phyloP scores from a whole-genome alignment of 2,113 vertebrate genomes.

The Argyrosomus japonicus region DNA sequence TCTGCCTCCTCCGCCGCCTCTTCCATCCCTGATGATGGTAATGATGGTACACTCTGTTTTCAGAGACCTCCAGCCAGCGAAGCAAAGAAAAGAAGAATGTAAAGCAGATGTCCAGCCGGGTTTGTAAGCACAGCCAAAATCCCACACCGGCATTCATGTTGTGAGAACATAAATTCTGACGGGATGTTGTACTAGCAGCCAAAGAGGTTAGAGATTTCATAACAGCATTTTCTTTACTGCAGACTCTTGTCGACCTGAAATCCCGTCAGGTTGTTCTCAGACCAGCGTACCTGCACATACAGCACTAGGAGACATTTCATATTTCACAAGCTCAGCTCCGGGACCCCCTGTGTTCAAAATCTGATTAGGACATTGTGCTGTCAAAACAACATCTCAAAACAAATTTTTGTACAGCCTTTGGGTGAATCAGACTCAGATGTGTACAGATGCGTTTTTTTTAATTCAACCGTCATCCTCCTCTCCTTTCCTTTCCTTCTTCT shows the following conservation, averaged over 20 bases:
- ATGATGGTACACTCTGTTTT: conserved; percentile 26
- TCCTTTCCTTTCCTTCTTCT: neutral
- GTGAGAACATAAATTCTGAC: conserved; percentile 40
- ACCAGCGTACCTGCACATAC: neutral
- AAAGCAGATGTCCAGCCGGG: conserved; percentile 61
- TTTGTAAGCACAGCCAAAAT: conserved; percentile 21
- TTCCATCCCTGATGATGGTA: neutral
- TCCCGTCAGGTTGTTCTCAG: conserved; percentile 18
- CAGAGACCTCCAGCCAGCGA: neutral
- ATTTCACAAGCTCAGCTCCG: neutral
- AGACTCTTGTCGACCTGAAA: conserved; percentile 3
- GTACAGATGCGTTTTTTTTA: neutral
- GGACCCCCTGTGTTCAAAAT: neutral
- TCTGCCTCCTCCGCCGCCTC: neutral
- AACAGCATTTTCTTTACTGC: conserved; percentile 10
- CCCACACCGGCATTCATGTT: neutral
- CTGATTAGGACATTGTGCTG: too few relatives aligned
- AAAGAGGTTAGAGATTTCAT: conserved; percentile 37
- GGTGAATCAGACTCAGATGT: conserved; percentile 16
- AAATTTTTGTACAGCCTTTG: neutral
- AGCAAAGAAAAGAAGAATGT: conserved; percentile 21
- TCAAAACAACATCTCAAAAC: neutral
- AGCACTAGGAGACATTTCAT: neutral
- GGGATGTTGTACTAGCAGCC: conserved; percentile 21
- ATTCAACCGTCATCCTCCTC: neutral